Conservation (phyloP, 2,113 vertebrate genomes). For the Formicarius rufipectus region DNA sequence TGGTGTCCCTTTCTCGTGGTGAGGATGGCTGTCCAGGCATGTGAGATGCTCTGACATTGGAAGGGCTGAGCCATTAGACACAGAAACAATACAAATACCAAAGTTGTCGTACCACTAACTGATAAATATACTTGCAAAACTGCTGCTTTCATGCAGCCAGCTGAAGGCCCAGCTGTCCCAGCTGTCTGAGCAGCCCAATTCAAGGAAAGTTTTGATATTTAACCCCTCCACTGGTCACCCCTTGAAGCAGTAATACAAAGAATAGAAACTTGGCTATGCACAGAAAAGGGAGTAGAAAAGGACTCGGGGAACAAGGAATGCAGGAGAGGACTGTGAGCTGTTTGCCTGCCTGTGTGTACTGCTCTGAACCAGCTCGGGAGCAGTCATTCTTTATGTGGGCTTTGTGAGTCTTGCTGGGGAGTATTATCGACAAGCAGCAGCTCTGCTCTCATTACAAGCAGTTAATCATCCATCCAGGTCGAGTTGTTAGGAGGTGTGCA, state of each 20-base stretch:
- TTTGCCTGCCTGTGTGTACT: neutral
- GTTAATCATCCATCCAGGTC: neutral
- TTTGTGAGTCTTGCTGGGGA: neutral
- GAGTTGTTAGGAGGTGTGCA: neutral
- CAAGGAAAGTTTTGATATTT: neutral
- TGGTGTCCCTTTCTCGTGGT: fast-evolving
- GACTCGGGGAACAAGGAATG: fast-evolving
- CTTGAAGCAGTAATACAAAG: neutral
- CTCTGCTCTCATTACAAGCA: neutral
- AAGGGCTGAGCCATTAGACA: neutral
- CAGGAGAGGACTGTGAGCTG: neutral
- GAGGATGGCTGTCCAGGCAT: neutral
- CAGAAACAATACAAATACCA: neutral
- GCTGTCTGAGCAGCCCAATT: fast-evolving
- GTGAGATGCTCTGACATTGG: fast-evolving
- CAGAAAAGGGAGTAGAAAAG: neutral
- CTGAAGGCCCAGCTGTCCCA: neutral
- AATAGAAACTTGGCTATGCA: fast-evolving
- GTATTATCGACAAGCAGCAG: neutral
- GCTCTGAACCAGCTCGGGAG: neutral
- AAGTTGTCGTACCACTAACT: neutral
- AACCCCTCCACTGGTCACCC: neutral
- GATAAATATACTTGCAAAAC: neutral
- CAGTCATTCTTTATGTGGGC: neutral
- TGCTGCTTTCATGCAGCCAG: neutral